Evolutionary conservation across 2,888 invertebrate genomes (phyloP).

Genomic region (Falcaria lacertinaria): DNA sequence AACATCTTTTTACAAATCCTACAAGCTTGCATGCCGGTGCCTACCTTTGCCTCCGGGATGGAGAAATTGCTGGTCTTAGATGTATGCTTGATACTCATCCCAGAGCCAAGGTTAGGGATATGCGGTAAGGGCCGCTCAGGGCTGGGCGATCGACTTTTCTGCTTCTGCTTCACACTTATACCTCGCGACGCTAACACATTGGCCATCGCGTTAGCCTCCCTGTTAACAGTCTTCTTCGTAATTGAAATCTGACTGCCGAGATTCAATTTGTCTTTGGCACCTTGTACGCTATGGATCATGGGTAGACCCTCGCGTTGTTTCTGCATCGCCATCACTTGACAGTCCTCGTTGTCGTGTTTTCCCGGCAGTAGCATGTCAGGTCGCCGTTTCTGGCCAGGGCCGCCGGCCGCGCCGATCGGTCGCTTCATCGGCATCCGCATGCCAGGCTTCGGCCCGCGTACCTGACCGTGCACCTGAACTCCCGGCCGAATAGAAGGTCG

Average conservation of each 20-base stretch:
- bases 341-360: constrained; percentile 86
- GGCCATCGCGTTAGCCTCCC: constrained; percentile 87
- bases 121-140: constrained; percentile 68
- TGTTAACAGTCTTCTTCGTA: constrained; percentile 81
- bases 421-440: constrained; percentile 67
- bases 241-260: constrained; percentile 87
- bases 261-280: constrained; percentile 81
- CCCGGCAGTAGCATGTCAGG: constrained; percentile 84
- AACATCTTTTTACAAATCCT: constrained; percentile 73
- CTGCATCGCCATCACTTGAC: constrained; percentile 87
- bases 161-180: constrained; percentile 86
- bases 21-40: constrained; percentile 59
- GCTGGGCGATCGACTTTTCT: constrained; percentile 69
- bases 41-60: constrained; percentile 66
- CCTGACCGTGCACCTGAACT: constrained; percentile 64
- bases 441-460: constrained; percentile 49
- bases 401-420: constrained; percentile 38
- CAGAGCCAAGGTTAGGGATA: constrained; percentile 71
- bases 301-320: constrained; percentile 86
- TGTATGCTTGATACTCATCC: constrained; percentile 75
- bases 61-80: constrained; percentile 65
- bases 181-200: constrained; percentile 88
- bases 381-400: constrained; percentile 67
- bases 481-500: constrained; percentile 62
- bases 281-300: constrained; percentile 87